Evolutionary conservation across 2,113 vertebrate genomes (phyloP).

Genomic region (Pygathrix nemaeus): DNA sequence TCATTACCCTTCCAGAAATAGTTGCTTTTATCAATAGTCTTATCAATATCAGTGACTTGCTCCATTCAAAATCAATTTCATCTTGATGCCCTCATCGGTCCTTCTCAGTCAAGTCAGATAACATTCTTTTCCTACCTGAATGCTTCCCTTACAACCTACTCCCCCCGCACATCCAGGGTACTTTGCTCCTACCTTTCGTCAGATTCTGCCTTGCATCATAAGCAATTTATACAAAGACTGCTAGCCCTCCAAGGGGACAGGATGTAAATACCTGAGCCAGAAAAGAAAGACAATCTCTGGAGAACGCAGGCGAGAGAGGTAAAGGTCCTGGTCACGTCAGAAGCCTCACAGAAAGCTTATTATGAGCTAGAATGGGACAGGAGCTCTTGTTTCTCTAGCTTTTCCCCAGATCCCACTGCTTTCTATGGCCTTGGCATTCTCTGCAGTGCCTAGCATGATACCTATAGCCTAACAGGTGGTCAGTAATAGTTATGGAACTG

Average conservation of each 20-base stretch:
- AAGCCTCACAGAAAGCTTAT: neutral
- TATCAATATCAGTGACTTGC: neutral
- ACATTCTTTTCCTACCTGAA: neutral
- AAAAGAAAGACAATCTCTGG: neutral
- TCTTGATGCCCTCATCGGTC: neutral
- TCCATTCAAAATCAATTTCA: neutral
- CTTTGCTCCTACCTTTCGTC: neutral
- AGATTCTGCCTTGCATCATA: neutral
- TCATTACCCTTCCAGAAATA: neutral
- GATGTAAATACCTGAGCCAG: neutral
- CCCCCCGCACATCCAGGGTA: rapidly evolving
- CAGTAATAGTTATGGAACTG: neutral
- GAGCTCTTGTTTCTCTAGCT: neutral
- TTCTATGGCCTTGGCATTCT: neutral
- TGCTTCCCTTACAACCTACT: neutral
- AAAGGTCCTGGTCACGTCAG: neutral
- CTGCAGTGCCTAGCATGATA: neutral
- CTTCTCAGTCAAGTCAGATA: neutral
- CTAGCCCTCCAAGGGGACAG: neutral
- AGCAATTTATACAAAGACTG: neutral
- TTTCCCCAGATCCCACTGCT: neutral
- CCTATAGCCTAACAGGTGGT: neutral
- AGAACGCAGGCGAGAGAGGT: neutral
- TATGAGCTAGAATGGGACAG: neutral
- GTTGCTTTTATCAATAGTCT: neutral